Percentiles rank a stretch among this genome's conserved stretches.
Conservation (phyloP, 2,797 vertebrate species). For the Chromis chromis region DNA sequence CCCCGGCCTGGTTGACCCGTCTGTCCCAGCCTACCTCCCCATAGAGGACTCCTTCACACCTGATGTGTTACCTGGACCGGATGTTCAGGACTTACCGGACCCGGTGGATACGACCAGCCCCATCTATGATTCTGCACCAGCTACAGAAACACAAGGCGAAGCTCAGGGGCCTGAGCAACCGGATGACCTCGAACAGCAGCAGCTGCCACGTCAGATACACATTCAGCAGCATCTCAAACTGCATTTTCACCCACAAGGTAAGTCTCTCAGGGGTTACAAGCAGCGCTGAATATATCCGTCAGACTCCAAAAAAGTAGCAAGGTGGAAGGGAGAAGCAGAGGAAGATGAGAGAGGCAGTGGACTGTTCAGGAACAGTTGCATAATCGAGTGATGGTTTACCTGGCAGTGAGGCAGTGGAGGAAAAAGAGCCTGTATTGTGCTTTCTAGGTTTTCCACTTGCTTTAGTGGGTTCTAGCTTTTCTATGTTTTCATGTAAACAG, state of each 20-base stretch:
- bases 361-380: background rate
- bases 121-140: conserved; percentile 26
- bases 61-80: conserved; percentile 30
- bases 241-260: conserved; percentile 79
- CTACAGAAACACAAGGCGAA: conserved; percentile 38
- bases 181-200: conserved; percentile 48
- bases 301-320: background rate
- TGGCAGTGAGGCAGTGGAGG: too few species aligned
- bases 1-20: conserved; percentile 42
- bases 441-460: too few species aligned
- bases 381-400: too few species aligned
- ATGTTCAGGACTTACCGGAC: conserved; percentile 32
- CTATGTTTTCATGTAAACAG: too few species aligned
- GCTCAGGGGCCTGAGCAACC: conserved; percentile 47
- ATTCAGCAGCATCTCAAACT: conserved; percentile 84
- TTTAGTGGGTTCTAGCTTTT: too few species aligned
- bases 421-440: too few species aligned
- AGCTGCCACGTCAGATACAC: conserved; percentile 79
- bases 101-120: conserved; percentile 25
- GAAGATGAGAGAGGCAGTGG: background rate
- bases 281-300: background rate
- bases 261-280: conserved; percentile 40
- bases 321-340: too few species aligned
- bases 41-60: conserved; percentile 47
- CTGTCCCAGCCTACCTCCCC: conserved; percentile 42